Evolutionary conservation across 2,113 vertebrate genomes (phyloP), one percentile per base, ranked within the genome.

Genomic region (Herpetotheres cachinnans): DNA sequence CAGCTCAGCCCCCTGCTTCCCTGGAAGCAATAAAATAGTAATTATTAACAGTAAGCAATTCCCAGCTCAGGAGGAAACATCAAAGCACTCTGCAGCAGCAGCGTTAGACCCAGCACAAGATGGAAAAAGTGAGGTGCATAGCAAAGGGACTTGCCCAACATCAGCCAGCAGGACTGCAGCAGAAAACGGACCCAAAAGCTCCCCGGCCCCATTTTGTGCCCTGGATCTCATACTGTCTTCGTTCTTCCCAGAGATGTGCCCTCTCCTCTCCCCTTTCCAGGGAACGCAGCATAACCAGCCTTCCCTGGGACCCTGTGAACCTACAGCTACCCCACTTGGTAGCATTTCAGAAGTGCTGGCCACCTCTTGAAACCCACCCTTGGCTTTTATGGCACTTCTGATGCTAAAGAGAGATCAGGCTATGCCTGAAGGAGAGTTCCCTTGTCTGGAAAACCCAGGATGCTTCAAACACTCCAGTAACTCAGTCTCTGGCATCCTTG

Each of bases 91-190:
- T 12, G 50, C 59, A 52, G 76, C 76, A 34, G 59, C 44, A 30
- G 5, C 12, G 0, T 11, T 7, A 54, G 49, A 11, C 25, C 11
- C 63, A 6, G 18, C 10, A 8, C 1, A 19, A 55, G 70, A 25
- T 10, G 29, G 71, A 21, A 32, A 29, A 74, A 50, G 4, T 0
- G 0, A 49, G 24, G 6, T 3, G 16, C 13, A 7, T 2, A 62
- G 38, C 1, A 1, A 40, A 32, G 77, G 34, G 40, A n/a, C 55
- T 56, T 52, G 77, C 42, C 81, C n/a, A 11, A 61, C 59, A 55
- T 40, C 85, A 87, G 49, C 19, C 69, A 65, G 15, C 42, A 18
- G 49, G 32, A 65, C 24, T 46, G 32, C 22, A 38, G 73, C 40
- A 30, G 70, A 26, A 59, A 79, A 73, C 22, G 6, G 5, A 30